Conservation (phyloP, 1,140 invertebrate genomes). For the Listronotus bonariensis region DNA sequence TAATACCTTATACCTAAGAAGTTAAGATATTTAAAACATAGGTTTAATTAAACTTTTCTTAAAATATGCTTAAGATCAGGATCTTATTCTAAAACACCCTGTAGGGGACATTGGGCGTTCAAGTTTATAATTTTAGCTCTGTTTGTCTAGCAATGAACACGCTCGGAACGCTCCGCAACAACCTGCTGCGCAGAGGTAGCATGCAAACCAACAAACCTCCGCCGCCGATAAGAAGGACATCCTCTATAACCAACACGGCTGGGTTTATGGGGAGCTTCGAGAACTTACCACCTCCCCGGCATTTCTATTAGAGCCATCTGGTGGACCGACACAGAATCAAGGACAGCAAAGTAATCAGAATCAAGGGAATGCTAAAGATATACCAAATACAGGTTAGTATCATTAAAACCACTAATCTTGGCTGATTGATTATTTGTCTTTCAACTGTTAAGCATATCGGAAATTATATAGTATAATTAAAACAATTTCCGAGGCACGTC, state of each 20-base stretch:
- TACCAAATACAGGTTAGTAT: constrained; percentile 25
- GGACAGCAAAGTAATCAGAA: constrained; percentile 31
- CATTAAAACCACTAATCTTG: too few species aligned
- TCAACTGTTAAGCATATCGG: too few species aligned
- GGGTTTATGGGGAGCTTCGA: constrained; percentile 58
- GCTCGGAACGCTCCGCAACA: constrained; percentile 54
- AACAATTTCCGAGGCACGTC: too few species aligned
- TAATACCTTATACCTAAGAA: too few species aligned
- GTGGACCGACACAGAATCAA: constrained; percentile 35
- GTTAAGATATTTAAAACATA: too few species aligned
- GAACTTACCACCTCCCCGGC: constrained; percentile 83
- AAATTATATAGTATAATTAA: too few species aligned
- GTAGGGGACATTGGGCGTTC: too few species aligned
- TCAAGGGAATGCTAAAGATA: constrained; percentile 1
- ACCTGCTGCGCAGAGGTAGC: constrained; percentile 62
- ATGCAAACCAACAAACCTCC: constrained; percentile 74
- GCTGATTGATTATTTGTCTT: background rate
- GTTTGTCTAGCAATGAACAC: constrained; percentile 30
- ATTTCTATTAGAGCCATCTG: constrained; percentile 70
- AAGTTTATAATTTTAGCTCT: background rate
- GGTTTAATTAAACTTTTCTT: too few species aligned
- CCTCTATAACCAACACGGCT: constrained; percentile 71
- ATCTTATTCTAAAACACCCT: too few species aligned
- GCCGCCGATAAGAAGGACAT: constrained; percentile 83
- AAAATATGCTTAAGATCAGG: too few species aligned